Conservation (phyloP, 2,797 vertebrate species). For the Stomatorhinus walkeri region DNA sequence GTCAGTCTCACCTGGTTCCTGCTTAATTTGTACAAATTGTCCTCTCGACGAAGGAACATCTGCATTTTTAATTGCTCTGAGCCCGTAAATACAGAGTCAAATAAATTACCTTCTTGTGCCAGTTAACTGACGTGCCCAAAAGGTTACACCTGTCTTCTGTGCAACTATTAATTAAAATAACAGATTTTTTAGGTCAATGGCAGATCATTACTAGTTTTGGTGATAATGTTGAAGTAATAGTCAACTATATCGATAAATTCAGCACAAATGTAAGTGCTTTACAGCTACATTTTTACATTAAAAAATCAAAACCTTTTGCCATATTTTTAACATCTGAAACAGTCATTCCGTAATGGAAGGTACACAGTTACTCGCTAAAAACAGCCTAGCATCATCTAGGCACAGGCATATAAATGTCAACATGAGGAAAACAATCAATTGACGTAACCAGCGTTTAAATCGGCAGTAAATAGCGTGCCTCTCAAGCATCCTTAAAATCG, state of each 20-base stretch:
- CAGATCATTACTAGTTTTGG: background rate
- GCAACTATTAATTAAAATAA: background rate
- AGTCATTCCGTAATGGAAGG: background rate
- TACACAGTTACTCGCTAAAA: background rate
- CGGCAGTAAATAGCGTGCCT: slow-evolving; percentile 25
- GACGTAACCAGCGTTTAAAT: slow-evolving; percentile 27
- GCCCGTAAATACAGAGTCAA: background rate
- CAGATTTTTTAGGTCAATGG: background rate
- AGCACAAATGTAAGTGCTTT: background rate
- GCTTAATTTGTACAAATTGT: background rate
- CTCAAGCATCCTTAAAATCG: slow-evolving; percentile 28
- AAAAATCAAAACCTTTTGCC: background rate
- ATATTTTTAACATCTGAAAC: background rate
- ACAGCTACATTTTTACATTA: background rate
- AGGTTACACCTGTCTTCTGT: background rate
- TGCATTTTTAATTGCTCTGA: background rate
- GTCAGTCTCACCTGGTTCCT: background rate
- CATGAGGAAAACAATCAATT: slow-evolving; percentile 45
- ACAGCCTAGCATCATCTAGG: background rate
- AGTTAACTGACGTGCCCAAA: background rate
- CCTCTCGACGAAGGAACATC: background rate
- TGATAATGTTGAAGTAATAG: background rate
- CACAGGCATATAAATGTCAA: slow-evolving; percentile 40
- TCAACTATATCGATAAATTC: background rate
- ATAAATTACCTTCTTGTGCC: background rate